Evolutionary conservation across 2,797 vertebrate genomes (phyloP).

Genomic region (Chelidonichthys spinosus): DNA sequence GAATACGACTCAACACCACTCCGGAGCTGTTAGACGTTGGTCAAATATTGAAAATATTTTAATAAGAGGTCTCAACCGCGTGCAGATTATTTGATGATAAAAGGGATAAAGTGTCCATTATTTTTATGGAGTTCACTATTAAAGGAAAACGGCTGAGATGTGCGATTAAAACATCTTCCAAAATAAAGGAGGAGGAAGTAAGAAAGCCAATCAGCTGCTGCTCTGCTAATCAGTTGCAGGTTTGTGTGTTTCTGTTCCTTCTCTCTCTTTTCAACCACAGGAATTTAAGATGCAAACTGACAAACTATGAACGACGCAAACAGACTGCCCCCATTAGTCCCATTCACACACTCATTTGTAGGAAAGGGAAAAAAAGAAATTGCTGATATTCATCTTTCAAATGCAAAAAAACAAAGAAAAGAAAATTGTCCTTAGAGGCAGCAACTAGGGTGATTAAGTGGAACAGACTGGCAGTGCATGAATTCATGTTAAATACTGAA

Average conservation of each 20-base stretch:
- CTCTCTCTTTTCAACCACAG: constrained; percentile 9
- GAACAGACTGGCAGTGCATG: neutral
- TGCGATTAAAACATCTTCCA: neutral
- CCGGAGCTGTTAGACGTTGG: neutral
- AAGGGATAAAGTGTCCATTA: neutral
- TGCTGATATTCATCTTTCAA: neutral
- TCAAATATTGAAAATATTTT: neutral
- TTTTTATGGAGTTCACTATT: neutral
- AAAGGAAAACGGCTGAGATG: neutral
- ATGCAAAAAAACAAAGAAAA: neutral
- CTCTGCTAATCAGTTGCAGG: constrained; percentile 39
- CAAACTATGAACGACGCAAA: neutral
- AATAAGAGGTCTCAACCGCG: neutral
- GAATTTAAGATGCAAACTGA: neutral
- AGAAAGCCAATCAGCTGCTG: constrained; percentile 40
- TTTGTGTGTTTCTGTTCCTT: constrained; percentile 17
- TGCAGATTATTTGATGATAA: neutral
- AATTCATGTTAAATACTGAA: neutral
- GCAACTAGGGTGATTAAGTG: neutral
- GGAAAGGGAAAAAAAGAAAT: neutral
- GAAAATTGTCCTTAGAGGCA: neutral
- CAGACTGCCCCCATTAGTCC: neutral
- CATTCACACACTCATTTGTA: neutral
- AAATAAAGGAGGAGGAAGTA: neutral
- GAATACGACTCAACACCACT: neutral